Base-by-base conservation (phyloP, 2,888 invertebrate species). In the Epirrita christyi region DNA sequence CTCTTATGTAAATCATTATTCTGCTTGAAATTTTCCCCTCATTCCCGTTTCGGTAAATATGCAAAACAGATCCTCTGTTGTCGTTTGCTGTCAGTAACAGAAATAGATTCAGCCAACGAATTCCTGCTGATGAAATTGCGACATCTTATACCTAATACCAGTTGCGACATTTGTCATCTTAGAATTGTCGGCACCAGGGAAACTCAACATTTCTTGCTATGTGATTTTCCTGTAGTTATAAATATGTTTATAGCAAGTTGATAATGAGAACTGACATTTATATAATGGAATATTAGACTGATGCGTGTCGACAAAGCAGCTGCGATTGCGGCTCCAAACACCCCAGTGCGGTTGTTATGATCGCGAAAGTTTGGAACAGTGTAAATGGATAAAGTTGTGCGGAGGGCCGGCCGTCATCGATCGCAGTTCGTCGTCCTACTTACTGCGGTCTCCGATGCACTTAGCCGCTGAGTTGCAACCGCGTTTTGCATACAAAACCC, bases 371-470 rank as follows among this genome's bases (percentile, higher is more conserved):
- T 88, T 82, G 83, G 81, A 78, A 78, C 84, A 78, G 81, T 89
- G 86, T 83, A 85, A 89, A 89, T 87, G 90, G 85, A 87, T 88
- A 87, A 88, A 90, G 86, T 88, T 88, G 86, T 82, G 72, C 79
- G 71, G 88, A 86, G 87, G 86, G 86, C 83, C 83, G 82, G 71
- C 74, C 79, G 78, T 71, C 85, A 91, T 91, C 91, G 91, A 90
- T 90, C 90, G 88, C 83, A 88, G 91, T 90, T 91, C 90, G 91
- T 88, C 89, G 91, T 81, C 89, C 91, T 90, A 91, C 89, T 90
- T 91, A 88, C 88, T 74, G 76, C 78, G 79, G 78, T 73, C 83
- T 79, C 83, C 80, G 84, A 85, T 89, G 87, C 88, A 88, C 83
- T 88, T 84, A 84, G 78, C 79, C 74, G 73, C 72, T 68, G 73